phyloP scores from a whole-genome alignment of 2,113 vertebrate genomes.

The Andinoacara biseriatus region DNA sequence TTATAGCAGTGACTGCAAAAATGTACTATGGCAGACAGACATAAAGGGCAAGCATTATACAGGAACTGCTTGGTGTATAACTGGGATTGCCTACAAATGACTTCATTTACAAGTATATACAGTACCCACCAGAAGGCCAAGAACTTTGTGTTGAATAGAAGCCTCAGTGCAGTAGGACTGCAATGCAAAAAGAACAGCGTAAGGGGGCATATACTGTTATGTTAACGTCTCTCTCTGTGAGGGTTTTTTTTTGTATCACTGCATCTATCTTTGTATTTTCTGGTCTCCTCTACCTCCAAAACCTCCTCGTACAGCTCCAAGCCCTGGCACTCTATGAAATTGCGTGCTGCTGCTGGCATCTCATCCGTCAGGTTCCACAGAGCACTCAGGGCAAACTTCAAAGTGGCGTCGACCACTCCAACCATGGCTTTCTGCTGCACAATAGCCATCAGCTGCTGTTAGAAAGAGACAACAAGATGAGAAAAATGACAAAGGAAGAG shows the following conservation, averaged over 20 bases:
- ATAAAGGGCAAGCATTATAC: neutral
- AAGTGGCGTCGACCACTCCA: slow-evolving; percentile 89
- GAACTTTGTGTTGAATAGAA: slow-evolving; percentile 91
- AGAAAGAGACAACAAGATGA: slow-evolving; percentile 2
- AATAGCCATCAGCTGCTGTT: slow-evolving; percentile 91
- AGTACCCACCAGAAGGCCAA: slow-evolving; percentile 90
- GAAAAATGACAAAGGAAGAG: neutral
- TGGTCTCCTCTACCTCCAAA: slow-evolving; percentile 83
- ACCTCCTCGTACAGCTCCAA: slow-evolving; percentile 94
- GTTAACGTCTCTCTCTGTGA: neutral
- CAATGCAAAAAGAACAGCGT: slow-evolving; percentile 19
- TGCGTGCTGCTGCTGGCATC: slow-evolving; percentile 87
- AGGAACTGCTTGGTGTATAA: neutral
- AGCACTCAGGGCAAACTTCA: slow-evolving; percentile 92
- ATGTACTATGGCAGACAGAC: neutral
- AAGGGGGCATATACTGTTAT: neutral
- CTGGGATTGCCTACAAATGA: neutral
- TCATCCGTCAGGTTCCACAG: slow-evolving; percentile 98
- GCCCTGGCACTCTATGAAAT: slow-evolving; percentile 93
- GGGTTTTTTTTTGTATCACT: neutral
- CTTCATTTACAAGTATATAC: neutral
- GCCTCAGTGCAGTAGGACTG: slow-evolving; percentile 90
- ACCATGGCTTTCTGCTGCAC: slow-evolving; percentile 93
- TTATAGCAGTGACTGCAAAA: neutral
- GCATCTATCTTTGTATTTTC: neutral